phyloP scores from a whole-genome alignment of 1,140 invertebrate species.

The Drosophila lacertosa region DNA sequence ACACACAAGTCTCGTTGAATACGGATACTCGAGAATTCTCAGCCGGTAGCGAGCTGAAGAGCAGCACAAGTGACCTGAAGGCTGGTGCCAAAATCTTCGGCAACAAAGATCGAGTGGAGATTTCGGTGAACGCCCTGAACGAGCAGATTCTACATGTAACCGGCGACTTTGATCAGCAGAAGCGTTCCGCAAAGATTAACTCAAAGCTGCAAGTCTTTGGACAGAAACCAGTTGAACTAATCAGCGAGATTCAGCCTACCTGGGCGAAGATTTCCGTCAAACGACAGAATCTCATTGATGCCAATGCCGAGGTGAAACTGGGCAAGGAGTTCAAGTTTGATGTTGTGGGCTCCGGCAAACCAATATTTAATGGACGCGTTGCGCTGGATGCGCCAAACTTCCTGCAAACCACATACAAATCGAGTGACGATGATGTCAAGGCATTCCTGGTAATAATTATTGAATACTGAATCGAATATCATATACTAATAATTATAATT shows the following conservation, averaged over 20 bases:
- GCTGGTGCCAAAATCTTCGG: conserved; percentile 24
- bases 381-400: conserved; percentile 88
- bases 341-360: conserved; percentile 85
- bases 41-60: conserved; percentile 37
- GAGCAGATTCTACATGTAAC: conserved; percentile 52
- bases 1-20: conserved; percentile 45
- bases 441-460: conserved; percentile 85
- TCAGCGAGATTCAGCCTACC: conserved; percentile 57
- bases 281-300: conserved; percentile 85
- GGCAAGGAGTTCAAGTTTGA: conserved; percentile 88
- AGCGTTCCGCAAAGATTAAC: conserved; percentile 50
- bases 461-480: background rate
- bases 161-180: conserved; percentile 56
- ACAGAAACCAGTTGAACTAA: conserved; percentile 56
- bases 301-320: conserved; percentile 86
- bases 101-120: conserved; percentile 53
- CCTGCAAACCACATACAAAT: conserved; percentile 87
- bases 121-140: conserved; percentile 74
- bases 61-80: conserved; percentile 33
- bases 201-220: conserved; percentile 61
- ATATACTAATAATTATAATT: background rate
- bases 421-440: conserved; percentile 87
- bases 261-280: conserved; percentile 63
- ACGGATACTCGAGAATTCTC: conserved; percentile 51
- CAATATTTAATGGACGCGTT: conserved; percentile 86